These are phyloP conservation scores for Pampusana beccarii DNA, from an alignment of 2,113 vertebrate genomes.

Conservation along the genomic window DNA sequence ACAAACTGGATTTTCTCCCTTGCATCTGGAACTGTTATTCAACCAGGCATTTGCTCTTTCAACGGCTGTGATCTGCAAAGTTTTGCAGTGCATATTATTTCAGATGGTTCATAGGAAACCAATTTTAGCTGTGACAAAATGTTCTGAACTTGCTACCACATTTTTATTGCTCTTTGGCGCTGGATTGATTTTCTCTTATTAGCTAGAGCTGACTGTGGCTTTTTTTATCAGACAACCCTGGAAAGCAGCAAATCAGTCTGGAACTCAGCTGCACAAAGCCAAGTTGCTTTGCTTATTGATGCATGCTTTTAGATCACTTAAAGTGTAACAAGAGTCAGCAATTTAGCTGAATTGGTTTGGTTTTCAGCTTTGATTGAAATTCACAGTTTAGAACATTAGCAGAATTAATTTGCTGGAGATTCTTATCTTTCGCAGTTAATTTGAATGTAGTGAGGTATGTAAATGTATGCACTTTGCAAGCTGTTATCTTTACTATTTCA, in stretches of 20 bases:
- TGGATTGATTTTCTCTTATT: slow-evolving; percentile 56
- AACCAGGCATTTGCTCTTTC: neutral
- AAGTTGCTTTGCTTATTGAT: slow-evolving; percentile 52
- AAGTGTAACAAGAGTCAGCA: slow-evolving; percentile 33
- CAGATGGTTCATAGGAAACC: slow-evolving; percentile 29
- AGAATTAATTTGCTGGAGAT: slow-evolving; percentile 64
- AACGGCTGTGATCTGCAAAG: neutral
- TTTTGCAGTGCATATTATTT: slow-evolving; percentile 41
- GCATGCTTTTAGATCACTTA: slow-evolving; percentile 43
- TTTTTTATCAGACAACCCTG: slow-evolving; percentile 59
- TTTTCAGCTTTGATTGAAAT: slow-evolving; percentile 57
- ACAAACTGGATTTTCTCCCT: neutral
- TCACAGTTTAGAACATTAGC: slow-evolving; percentile 54
- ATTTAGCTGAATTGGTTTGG: slow-evolving; percentile 35
- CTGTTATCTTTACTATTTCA: slow-evolving; percentile 44
- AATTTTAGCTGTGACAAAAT: slow-evolving; percentile 66
- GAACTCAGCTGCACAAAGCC: slow-evolving; percentile 27
- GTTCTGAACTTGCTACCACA: slow-evolving; percentile 60
- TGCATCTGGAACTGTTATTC: neutral
- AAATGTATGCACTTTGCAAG: slow-evolving; percentile 36
- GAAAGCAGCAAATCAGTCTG: slow-evolving; percentile 53
- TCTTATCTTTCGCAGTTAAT: slow-evolving; percentile 55
- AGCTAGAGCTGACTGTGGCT: slow-evolving; percentile 41
- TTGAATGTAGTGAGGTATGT: slow-evolving; percentile 54
- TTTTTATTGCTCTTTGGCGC: slow-evolving; percentile 66